Conservation (phyloP, 2,113 vertebrate species). For the Spea bombifrons region DNA sequence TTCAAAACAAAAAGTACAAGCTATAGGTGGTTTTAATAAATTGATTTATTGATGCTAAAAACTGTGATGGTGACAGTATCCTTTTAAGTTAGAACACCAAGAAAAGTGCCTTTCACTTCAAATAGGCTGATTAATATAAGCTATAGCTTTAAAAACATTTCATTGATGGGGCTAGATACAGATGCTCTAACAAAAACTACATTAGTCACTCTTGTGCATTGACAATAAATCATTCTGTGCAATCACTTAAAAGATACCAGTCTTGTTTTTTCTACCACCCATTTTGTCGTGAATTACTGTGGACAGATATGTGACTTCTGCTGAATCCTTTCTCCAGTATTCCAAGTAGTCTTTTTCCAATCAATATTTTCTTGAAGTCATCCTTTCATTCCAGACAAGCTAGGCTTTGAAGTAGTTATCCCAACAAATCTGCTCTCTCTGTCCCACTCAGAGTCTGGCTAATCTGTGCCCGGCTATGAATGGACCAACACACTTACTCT, state of each 20-base stretch:
- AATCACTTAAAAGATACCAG: no score
- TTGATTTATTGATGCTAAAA: no score
- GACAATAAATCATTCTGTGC: conserved; percentile 4
- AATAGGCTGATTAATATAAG: no score
- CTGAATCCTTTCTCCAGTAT: conserved; percentile 32
- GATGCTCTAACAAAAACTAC: not conserved
- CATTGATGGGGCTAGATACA: not conserved
- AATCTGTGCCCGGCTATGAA: conserved; percentile 36
- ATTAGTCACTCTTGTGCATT: not conserved
- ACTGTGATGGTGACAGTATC: no score
- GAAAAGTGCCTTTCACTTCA: no score
- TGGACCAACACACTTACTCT: conserved; percentile 35
- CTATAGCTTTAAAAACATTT: no score
- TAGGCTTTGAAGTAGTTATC: conserved; percentile 39
- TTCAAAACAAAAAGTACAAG: no score
- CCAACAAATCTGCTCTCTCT: conserved; percentile 36
- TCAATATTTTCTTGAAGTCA: conserved; percentile 39
- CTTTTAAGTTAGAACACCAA: no score
- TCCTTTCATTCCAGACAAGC: conserved; percentile 36
- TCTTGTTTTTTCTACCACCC: not conserved
- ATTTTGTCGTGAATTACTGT: conserved; percentile 40
- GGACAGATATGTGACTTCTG: conserved; percentile 27
- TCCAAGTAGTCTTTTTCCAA: conserved; percentile 32
- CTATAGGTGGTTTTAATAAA: no score
- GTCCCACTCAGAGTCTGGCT: conserved; percentile 31